These are phyloP conservation scores for Amorpha juglandis DNA, from an alignment of 2,888 invertebrate species.

Conservation along the genomic window DNA sequence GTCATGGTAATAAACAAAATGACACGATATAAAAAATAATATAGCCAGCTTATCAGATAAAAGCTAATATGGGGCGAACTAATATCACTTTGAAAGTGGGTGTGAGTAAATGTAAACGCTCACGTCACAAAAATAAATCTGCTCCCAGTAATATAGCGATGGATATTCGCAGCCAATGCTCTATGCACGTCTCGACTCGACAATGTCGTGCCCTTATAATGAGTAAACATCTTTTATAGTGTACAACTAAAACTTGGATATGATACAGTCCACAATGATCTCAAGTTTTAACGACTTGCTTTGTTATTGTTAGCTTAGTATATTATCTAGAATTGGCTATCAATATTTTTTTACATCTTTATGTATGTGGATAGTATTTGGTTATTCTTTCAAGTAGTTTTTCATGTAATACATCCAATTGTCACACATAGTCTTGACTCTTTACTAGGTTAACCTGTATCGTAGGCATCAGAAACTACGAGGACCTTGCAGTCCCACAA, in stretches of 20 bases:
- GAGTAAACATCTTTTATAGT: background rate
- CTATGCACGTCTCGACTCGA: background rate
- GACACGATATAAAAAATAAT: background rate
- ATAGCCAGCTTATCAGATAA: background rate
- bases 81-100: background rate
- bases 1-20: background rate
- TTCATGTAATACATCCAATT: background rate
- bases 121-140: conserved; percentile 4
- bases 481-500: too few species aligned
- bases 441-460: too few species aligned
- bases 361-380: too few species aligned
- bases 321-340: background rate
- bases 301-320: background rate
- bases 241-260: background rate
- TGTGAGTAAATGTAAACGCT: background rate
- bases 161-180: background rate
- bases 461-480: too few species aligned
- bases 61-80: background rate
- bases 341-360: background rate
- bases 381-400: too few species aligned
- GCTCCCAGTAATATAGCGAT: background rate
- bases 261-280: conserved; percentile 6
- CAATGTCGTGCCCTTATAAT: conserved; percentile 20
- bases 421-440: too few species aligned
- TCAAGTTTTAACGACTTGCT: conserved; percentile 7